Evolutionary conservation across 2,888 invertebrate species (phyloP).

Genomic region (Limnephilus rhombicus): DNA sequence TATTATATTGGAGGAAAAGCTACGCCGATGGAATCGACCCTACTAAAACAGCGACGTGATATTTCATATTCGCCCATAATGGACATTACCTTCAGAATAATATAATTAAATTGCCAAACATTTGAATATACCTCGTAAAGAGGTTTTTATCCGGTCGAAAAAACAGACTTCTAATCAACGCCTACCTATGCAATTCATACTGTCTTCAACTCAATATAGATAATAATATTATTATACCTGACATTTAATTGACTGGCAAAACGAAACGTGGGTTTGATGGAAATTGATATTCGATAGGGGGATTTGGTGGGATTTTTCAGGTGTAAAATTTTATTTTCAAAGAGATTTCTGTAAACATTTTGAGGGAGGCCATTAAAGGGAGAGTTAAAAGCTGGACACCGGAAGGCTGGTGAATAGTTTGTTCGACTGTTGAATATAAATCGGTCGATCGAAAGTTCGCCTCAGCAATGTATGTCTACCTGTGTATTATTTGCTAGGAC

Average conservation of each 20-base stretch:
- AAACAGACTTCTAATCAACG: not conserved
- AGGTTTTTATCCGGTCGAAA: not conserved
- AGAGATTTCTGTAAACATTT: not conserved
- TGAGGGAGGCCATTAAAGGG: not conserved
- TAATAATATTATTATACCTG: too few relatives aligned
- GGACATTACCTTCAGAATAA: not conserved
- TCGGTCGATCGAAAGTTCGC: not conserved
- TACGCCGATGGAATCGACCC: not conserved
- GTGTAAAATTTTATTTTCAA: not conserved
- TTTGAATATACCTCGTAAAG: not conserved
- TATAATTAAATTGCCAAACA: not conserved
- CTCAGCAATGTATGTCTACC: not conserved
- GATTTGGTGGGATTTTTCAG: not conserved
- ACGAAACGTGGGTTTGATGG: not conserved
- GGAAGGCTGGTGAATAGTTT: not conserved
- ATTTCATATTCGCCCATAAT: not conserved
- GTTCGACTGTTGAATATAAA: not conserved
- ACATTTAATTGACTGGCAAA: not conserved
- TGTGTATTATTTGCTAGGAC: not conserved
- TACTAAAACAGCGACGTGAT: not conserved
- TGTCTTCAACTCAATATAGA: not conserved
- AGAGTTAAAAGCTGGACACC: not conserved
- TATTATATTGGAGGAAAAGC: too few relatives aligned
- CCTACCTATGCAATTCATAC: not conserved
- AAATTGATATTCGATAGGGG: not conserved